These are phyloP conservation scores for Schlechtendalia chinensis DNA, from an alignment of 1,140 invertebrate genomes.

Conservation along the genomic window DNA sequence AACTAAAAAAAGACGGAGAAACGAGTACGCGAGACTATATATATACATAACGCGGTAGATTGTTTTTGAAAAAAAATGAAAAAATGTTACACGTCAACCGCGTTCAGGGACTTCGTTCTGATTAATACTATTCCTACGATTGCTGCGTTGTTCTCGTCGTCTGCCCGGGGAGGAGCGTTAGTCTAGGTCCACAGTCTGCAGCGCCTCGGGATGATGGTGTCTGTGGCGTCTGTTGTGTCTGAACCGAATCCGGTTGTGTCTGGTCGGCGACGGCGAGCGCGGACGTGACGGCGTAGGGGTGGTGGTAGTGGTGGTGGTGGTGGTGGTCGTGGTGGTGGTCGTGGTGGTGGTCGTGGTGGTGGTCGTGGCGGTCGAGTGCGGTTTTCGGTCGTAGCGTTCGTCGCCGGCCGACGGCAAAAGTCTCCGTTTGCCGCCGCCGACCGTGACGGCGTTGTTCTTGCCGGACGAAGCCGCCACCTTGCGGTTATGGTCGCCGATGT, in stretches of 20 bases:
- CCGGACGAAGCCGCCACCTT: slow-evolving; percentile 54
- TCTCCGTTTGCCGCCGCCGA: slow-evolving; percentile 50
- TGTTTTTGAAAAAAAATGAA: not conserved
- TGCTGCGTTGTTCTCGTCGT: too few relatives aligned
- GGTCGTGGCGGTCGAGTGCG: slow-evolving; percentile 51
- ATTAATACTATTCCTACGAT: too few relatives aligned
- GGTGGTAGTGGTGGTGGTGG: slow-evolving; percentile 40
- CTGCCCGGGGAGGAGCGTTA: not conserved
- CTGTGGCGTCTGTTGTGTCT: slow-evolving; percentile 11
- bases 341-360: slow-evolving; percentile 26
- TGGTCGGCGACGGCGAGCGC: not conserved
- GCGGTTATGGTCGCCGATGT: slow-evolving; percentile 60
- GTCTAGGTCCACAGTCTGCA: slow-evolving; percentile 21
- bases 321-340: slow-evolving; percentile 47
- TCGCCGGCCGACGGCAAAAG: slow-evolving; percentile 44
- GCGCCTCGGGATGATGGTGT: slow-evolving; percentile 23
- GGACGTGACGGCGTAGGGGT: slow-evolving; percentile 51
- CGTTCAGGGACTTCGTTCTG: too few relatives aligned
- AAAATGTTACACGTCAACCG: too few relatives aligned
- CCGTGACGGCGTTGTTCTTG: not conserved
- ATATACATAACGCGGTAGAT: too few relatives aligned
- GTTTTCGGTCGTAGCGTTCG: slow-evolving; percentile 51
- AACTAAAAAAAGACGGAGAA: too few relatives aligned
- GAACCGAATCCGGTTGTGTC: slow-evolving; percentile 32
- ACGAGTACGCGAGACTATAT: too few relatives aligned